phyloP scores from a whole-genome alignment of 1,140 invertebrate genomes.

The Heliothis subflexa region DNA sequence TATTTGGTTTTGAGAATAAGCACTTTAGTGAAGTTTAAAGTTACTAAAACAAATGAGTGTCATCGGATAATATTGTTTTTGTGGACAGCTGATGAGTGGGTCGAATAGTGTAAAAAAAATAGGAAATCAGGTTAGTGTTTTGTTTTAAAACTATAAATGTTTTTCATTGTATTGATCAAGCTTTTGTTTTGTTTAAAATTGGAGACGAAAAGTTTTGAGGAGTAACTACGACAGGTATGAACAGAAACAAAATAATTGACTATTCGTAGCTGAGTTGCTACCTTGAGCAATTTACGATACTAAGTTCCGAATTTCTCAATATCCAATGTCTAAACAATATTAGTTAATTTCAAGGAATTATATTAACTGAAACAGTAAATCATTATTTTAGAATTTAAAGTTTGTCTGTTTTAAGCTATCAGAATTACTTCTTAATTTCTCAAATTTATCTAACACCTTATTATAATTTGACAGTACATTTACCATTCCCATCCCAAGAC shows the following conservation, averaged over 20 bases:
- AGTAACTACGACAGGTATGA: too few relatives aligned
- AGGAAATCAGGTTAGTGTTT: constrained; percentile 57
- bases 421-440: too few relatives aligned
- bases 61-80: constrained; percentile 21
- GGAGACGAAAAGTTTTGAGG: too few relatives aligned
- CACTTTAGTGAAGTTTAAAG: background rate
- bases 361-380: background rate
- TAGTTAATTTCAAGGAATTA: background rate
- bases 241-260: too few relatives aligned
- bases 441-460: too few relatives aligned
- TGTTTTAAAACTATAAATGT: background rate
- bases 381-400: too few relatives aligned
- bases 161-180: background rate
- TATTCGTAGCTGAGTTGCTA: background rate
- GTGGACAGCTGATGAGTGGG: constrained; percentile 31
- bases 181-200: background rate
- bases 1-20: constrained; percentile 15
- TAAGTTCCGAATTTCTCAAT: background rate
- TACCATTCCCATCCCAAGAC: too few relatives aligned
- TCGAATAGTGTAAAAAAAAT: constrained; percentile 34
- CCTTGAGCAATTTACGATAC: background rate
- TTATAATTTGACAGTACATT: too few relatives aligned
- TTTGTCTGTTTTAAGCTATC: too few relatives aligned
- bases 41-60: constrained; percentile 25
- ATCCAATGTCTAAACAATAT: background rate